Evolutionary conservation across 2,113 vertebrate genomes (phyloP), one percentile per base, ranked within the genome.

Genomic region (Corythornis cristatus): DNA sequence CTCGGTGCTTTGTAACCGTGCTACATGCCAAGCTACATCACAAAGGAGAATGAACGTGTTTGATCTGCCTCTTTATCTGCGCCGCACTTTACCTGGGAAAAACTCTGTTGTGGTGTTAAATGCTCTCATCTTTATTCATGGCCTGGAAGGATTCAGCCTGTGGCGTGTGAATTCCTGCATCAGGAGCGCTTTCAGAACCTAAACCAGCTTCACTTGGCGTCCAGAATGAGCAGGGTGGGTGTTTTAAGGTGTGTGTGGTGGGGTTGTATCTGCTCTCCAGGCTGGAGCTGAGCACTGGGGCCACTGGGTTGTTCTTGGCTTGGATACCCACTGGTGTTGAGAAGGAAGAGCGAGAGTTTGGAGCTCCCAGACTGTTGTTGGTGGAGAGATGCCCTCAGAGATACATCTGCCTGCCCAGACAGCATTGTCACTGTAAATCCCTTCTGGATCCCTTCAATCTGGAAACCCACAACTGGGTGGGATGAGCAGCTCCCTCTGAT

Each of bases 111-210:
- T 45, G 66, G 56, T 70, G 68, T 83, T 96, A 81, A 94, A 75
- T 12, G 46, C 40, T 67, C 86, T 95, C 83, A 90, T 95, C 61
- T 93, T 88, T 94, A 89, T 93, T 94, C 83, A 86, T 64, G 51
- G 33, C 40, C 75, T 6, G 43, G 51, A 60, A 71, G 58, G 75
- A 51, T 91, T 68, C 75, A 86, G n/a, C 45, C 75, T 53, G 6
- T 13, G 1, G 37, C 19, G 2, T 3, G 42, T 26, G 56, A 80
- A 81, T 76, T 73, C 5, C 56, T 28, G 53, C 5, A 46, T 51
- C 50, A 21, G 56, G 57, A 83, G 53, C 21, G 1, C 17, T 78
- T 90, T 42, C 25, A 77, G 60, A 65, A 51, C 64, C 68, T 70
- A 12, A 4, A 9, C 11, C 5, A 37, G 20, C 20, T 64, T 4